Base-by-base conservation (phyloP, 2,888 invertebrate species). In the Lycocerus yunnanus region DNA sequence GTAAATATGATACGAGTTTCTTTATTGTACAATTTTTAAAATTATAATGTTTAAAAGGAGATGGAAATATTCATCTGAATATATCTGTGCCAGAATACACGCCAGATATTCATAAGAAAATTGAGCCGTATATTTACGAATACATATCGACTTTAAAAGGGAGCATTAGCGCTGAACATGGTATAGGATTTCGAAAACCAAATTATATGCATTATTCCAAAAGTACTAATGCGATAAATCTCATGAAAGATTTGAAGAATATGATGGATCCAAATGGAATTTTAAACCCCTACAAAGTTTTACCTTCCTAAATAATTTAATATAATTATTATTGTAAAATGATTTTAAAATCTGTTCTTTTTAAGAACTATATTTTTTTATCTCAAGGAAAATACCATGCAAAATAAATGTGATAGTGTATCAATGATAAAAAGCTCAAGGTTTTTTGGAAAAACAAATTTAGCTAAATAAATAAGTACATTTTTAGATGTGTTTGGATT, bases 161-260 rank as follows among this genome's bases (percentile, higher is more conserved):
- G 1, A 98, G 98, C 81, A 89, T 96, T 1, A 98, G 98, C 84
- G 98, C 99, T 0, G 99, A 99, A 86, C 99, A 99, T 86, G 99
- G 99, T 0, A 92, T 99, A 43, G 99, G 98, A 0, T 95, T 97
- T 84, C 91, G 93, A 75, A 97, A 97, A 84, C 91, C 93, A 1
- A 90, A 95, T 81, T 97, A 92, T 87, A 90, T 98, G 70, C 92
- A 92, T 79, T 95, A 93, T 86, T 95, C 95, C 70, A 97, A 97
- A 87, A 91, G 92, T 69, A 80, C 88, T 15, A 90, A 92, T 15
- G 94, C 96, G 1, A 90, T 98, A 43, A 85, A 88, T 6, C 88
- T 97, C 69, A 98, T 99, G 97, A 91, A 90, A 69, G 89, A 93
- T 66, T 86, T 99, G 69, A 99, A 99, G 86, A 86, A 87, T 13